Evolutionary conservation across 1,140 invertebrate genomes (phyloP), one percentile per base, ranked within the genome.

Genomic region (Lordiphosa clarofinis): DNA sequence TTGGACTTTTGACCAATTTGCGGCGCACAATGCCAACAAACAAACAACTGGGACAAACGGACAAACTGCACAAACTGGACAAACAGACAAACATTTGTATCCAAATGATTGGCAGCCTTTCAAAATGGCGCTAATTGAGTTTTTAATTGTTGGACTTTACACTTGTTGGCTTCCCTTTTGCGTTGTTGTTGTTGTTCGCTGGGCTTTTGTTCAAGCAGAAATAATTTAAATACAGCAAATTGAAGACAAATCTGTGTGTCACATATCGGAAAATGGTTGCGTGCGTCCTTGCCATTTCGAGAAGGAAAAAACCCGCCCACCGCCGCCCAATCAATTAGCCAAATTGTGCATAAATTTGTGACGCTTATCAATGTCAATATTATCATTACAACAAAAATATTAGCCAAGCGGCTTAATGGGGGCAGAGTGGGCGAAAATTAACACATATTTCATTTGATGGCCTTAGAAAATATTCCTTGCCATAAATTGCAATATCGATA

Each of bases 291-390:
- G 65, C 69, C 73, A 73, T 78, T 78, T 70, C 31, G 9, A 10
- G 31, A 31, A 31, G 15, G 31, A 66, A 42, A 42, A 42, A n/a
- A 21, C 0, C 6, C 3, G 21, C 1, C 47, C 38, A 44, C 56
- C 36, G 39, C 65, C 60, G 60, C 70, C 72, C 78, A 84, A 84
- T 84, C 78, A 84, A 84, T 84, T 84, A 84, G 73, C 78, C 78
- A 84, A 84, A 84, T 84, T 84, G 78, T 84, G 78, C 78, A 84
- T 84, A 84, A 84, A 84, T 84, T 84, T 84, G 78, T 63, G 73
- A 78, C 78, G 78, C 78, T 84, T 84, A 84, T 84, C 78, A 84
- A 84, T 78, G 78, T 82, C 78, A 84, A 84, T 84, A 84, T 78
- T 78, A 84, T 84, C 69, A 84, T 84, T 82, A 78, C 61, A 82